Conservation (phyloP, 2,888 invertebrate genomes). For the Thalpophila matura region DNA sequence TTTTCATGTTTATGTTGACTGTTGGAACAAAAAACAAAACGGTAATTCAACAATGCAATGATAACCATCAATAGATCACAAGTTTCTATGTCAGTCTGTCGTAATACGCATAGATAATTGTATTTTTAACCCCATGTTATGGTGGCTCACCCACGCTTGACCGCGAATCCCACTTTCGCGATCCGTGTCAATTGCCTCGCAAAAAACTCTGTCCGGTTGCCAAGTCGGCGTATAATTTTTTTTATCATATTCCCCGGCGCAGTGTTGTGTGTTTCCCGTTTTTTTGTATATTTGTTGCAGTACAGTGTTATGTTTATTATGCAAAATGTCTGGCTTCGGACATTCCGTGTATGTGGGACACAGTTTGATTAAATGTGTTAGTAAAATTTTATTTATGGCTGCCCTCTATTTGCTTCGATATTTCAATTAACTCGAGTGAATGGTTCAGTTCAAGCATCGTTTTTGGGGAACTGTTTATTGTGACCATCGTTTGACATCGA, state of each 20-base stretch:
- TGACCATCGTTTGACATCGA: no score
- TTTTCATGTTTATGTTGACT: no score
- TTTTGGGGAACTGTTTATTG: no score
- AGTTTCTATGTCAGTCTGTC: constrained; percentile 41
- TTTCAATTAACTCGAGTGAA: not conserved
- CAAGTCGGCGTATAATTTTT: constrained; percentile 73
- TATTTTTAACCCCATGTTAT: constrained; percentile 73
- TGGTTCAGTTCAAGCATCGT: not conserved
- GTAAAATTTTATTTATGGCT: not conserved
- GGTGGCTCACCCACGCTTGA: constrained; percentile 77
- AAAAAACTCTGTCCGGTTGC: constrained; percentile 79
- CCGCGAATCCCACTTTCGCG: constrained; percentile 80
- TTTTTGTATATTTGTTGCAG: constrained; percentile 37
- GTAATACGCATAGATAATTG: constrained; percentile 47
- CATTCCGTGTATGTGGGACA: constrained; percentile 25
- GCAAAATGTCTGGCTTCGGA: constrained; percentile 30
- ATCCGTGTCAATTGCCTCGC: constrained; percentile 86
- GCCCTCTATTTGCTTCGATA: constrained; percentile 5
- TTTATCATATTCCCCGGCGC: constrained; percentile 57
- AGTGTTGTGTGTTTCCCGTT: constrained; percentile 28
- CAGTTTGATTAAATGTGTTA: constrained; percentile 8
- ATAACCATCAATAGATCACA: constrained; percentile 16
- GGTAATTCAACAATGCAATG: constrained; percentile 9
- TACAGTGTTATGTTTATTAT: constrained; percentile 23
- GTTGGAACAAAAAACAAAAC: not conserved